Evolutionary conservation across 1,140 invertebrate species (phyloP), one percentile per base, ranked within the genome.

Genomic region (Campoletis sonorensis): DNA sequence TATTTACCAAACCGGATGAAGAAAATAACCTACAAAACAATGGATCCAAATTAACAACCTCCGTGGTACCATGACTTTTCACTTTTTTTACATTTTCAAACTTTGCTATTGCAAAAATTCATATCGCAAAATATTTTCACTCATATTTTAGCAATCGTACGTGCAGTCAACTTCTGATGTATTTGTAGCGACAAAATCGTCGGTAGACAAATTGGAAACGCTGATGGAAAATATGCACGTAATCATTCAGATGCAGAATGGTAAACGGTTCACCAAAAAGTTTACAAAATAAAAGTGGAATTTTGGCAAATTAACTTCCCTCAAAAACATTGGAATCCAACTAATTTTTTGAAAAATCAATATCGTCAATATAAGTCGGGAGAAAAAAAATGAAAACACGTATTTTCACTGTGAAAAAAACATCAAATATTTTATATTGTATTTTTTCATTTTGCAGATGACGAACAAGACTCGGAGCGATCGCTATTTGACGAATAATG

Each of bases 131-230:
- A 40, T 58, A 80, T 64, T 40, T 76, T 40, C 18, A n/a, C 40
- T 27, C 16, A 40, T 67, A 73, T 82, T 85, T 21, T 40, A 89
- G 88, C 72, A 67, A 67, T 45, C 49, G 16, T 82, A 79, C 37
- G 80, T 77, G 18, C 80, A 84, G 40, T 70, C 27, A 30, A 27
- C 84, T 64, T 84, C 10, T 37, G 85, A 21, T 61, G 80, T 86
- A 73, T 76, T 87, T 1, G 85, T 83, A 78, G 83, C 82, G 21
- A 82, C 76, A 80, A 82, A 84, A 16, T 82, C 77, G 7, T 78
- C 79, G 40, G 70, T 88, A 78, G n/a, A 51, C 16, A 78, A 85
- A 67, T 23, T 84, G 11, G 72, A 88, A 72, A 79, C 84, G 27
- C 77, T 89, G 18, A 81, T 85, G 15, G 67, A 82, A 1, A 87